Evolutionary conservation across 2,888 invertebrate genomes (phyloP).

Genomic region (Agapetus fuscipes): DNA sequence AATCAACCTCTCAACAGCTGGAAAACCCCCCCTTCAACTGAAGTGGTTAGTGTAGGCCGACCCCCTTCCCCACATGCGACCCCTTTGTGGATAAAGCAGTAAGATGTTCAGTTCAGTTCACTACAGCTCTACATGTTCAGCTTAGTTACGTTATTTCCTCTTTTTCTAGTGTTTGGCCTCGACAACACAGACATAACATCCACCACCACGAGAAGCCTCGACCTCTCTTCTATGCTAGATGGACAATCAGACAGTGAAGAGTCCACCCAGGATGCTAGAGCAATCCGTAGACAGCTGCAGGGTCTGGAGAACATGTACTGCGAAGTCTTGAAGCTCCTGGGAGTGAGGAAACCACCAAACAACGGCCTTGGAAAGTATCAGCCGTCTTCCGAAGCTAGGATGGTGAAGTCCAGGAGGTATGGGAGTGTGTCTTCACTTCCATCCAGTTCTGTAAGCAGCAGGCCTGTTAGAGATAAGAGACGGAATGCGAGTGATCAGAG

Average conservation of each 20-base stretch:
- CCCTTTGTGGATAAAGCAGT: no score
- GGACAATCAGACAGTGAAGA: slow-evolving; percentile 66
- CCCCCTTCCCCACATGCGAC: no score
- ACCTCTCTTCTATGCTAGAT: slow-evolving; percentile 70
- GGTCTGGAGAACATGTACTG: slow-evolving; percentile 82
- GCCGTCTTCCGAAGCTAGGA: slow-evolving; percentile 32
- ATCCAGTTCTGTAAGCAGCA: slow-evolving; percentile 71
- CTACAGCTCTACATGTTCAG: no score
- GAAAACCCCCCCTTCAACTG: no score
- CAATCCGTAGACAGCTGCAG: slow-evolving; percentile 70
- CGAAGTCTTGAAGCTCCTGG: slow-evolving; percentile 54
- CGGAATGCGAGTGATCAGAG: slow-evolving; percentile 58
- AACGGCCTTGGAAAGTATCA: slow-evolving; percentile 35
- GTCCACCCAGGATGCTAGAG: slow-evolving; percentile 65
- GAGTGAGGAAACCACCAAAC: slow-evolving; percentile 30
- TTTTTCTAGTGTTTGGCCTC: slow-evolving; percentile 53
- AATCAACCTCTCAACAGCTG: no score
- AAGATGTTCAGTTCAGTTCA: no score
- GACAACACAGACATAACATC: slow-evolving; percentile 70
- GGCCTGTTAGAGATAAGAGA: slow-evolving; percentile 64
- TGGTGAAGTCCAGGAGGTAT: slow-evolving; percentile 45
- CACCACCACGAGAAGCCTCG: slow-evolving; percentile 65
- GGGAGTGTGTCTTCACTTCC: slow-evolving; percentile 78
- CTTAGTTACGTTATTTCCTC: no score
- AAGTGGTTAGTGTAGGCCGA: no score